A percentile compares a stretch with the other conserved stretches of the same genome.
These are phyloP conservation scores for Drosophila seguyi DNA, from an alignment of 1,140 invertebrate species.

Conservation along the genomic window DNA sequence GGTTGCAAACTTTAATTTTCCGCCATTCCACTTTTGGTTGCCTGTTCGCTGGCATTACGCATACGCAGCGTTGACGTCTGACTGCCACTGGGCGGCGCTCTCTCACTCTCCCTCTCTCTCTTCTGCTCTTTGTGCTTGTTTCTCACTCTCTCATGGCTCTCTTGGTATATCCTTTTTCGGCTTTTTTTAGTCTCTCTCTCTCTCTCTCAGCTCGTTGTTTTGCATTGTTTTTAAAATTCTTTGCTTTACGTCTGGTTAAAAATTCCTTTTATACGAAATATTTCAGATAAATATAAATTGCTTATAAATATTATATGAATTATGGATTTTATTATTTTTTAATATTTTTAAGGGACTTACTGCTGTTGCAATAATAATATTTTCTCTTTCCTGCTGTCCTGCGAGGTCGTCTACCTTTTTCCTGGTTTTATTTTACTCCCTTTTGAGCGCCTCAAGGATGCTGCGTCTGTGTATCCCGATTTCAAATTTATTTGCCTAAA, in stretches of 20 bases:
- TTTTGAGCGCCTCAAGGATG: constrained; percentile 2
- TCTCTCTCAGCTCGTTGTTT: constrained; percentile 21
- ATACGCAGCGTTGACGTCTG: constrained; percentile 66
- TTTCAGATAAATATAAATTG: constrained; percentile 6
- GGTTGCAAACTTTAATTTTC: constrained; percentile 68
- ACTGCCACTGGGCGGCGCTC: constrained; percentile 60
- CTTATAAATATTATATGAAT: constrained; percentile 22
- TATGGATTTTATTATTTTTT: not conserved
- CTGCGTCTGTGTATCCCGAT: constrained; percentile 14
- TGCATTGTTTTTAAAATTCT: constrained; percentile 53
- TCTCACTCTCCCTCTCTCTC: constrained; percentile 8
- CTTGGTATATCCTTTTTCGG: constrained; percentile 48
- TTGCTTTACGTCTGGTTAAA: not conserved
- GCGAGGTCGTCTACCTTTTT: constrained; percentile 75
- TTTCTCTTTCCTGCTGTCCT: constrained; percentile 31
- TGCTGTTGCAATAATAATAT: not conserved
- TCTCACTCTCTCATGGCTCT: constrained; percentile 8
- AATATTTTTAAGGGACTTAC: not conserved
- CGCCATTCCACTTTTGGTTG: constrained; percentile 67
- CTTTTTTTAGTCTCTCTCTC: constrained; percentile 9
- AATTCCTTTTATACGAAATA: constrained; percentile 9
- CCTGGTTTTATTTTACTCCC: constrained; percentile 34
- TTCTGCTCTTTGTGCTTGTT: not conserved
- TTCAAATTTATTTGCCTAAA: constrained; percentile 39
- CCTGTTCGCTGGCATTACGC: constrained; percentile 69